Percentiles rank a stretch among this genome's conserved stretches.
phyloP scores from a whole-genome alignment of 2,113 vertebrate genomes.

The Nycticorax nycticorax region DNA sequence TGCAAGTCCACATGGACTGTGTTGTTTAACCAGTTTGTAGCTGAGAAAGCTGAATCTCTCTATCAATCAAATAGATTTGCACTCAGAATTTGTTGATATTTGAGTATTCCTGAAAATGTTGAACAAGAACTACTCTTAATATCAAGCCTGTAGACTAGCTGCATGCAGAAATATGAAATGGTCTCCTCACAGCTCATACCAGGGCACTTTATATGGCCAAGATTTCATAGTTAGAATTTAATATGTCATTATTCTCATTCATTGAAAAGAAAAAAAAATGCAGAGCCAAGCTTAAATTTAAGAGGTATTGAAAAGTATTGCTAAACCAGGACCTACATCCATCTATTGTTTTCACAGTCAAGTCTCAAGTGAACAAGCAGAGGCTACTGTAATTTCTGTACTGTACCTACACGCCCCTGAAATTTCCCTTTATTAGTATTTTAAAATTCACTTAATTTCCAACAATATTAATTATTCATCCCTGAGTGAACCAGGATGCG shows the following conservation, averaged over 20 bases:
- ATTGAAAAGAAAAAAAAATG: background rate
- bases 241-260: background rate
- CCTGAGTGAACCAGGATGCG: background rate
- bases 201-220: background rate
- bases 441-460: background rate
- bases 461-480: background rate
- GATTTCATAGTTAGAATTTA: background rate
- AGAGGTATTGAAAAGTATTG: background rate
- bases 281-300: background rate
- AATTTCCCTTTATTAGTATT: background rate
- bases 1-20: background rate
- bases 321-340: background rate
- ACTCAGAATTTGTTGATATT: background rate
- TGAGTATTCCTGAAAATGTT: background rate
- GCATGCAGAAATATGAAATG: background rate
- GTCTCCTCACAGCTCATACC: background rate
- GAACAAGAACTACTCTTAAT: background rate
- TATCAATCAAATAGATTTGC: background rate
- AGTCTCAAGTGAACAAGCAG: background rate
- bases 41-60: background rate
- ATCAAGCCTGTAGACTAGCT: background rate
- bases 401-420: fast-evolving
- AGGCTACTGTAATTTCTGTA: background rate
- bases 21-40: background rate
- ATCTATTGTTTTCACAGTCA: background rate